A percentile compares a stretch with the other conserved stretches of the same genome.
Evolutionary conservation across 1,140 invertebrate genomes (phyloP).

Genomic region (Cotesia vestalis): DNA sequence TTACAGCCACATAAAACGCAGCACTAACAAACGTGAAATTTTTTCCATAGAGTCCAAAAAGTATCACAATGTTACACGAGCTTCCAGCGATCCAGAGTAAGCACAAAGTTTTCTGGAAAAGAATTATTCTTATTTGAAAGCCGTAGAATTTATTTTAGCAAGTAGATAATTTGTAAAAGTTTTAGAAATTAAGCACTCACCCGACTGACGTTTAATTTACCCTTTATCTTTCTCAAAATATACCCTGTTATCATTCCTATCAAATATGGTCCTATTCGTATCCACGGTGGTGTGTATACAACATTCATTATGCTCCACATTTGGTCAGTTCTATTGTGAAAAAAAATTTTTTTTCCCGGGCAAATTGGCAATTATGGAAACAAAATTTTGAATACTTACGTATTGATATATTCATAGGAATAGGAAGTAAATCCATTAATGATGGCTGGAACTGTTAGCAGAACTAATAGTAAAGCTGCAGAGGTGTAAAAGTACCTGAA

Average conservation of each 20-base stretch:
- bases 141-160: too few species aligned
- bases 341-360: not conserved
- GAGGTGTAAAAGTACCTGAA: slow-evolving; percentile 58
- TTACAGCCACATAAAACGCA: slow-evolving; percentile 60
- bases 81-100: slow-evolving; percentile 57
- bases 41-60: slow-evolving; percentile 59
- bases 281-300: slow-evolving; percentile 65
- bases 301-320: slow-evolving; percentile 54
- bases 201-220: slow-evolving; percentile 49
- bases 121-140: too few species aligned
- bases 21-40: slow-evolving; percentile 55
- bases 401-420: slow-evolving; percentile 56
- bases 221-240: slow-evolving; percentile 56
- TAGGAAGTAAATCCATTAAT: slow-evolving; percentile 58
- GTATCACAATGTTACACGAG: slow-evolving; percentile 55
- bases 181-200: not conserved
- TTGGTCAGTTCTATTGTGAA: slow-evolving; percentile 55
- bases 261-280: slow-evolving; percentile 65
- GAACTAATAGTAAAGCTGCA: slow-evolving; percentile 41
- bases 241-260: slow-evolving; percentile 63
- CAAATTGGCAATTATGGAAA: not conserved
- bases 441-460: slow-evolving; percentile 53
- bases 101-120: slow-evolving; percentile 27
- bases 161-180: too few species aligned
- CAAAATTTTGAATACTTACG: slow-evolving; percentile 56